Evolutionary conservation across 2,113 vertebrate genomes (phyloP).

Genomic region (Pontoporia blainvillei): DNA sequence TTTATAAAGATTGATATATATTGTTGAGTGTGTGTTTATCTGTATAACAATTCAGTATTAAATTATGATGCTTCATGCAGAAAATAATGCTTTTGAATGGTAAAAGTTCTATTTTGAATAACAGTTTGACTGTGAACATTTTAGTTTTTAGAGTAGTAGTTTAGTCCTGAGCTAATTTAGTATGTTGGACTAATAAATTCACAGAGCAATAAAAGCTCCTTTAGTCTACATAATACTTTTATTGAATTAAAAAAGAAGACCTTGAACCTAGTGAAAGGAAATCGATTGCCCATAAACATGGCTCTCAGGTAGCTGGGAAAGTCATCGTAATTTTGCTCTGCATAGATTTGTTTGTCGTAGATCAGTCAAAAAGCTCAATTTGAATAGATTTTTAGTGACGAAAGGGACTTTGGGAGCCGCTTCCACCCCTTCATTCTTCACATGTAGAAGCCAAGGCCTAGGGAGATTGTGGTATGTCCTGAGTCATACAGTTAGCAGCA

Average conservation of each 20-base stretch:
- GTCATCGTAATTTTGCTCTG: not conserved
- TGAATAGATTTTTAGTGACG: not conserved
- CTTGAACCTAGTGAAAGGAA: not conserved
- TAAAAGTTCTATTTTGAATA: slow-evolving; percentile 9
- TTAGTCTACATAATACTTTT: not conserved
- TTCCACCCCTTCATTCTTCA: not conserved
- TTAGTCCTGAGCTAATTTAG: not conserved
- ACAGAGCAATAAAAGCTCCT: not conserved
- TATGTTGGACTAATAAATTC: not conserved
- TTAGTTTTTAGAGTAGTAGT: not conserved
- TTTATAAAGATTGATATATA: not conserved
- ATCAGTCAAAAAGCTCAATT: not conserved
- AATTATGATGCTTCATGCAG: not conserved
- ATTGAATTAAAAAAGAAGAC: not conserved
- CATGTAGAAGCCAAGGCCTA: not conserved
- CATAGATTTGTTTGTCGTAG: not conserved
- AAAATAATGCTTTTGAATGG: slow-evolving; percentile 37
- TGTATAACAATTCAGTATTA: not conserved
- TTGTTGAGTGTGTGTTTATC: not conserved
- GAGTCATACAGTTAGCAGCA: not conserved
- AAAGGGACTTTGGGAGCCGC: not conserved
- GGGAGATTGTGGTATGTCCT: not conserved
- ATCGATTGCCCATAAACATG: not conserved
- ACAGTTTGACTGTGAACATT: not conserved
- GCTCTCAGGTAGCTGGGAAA: not conserved